A percentile compares a stretch with the other conserved stretches of the same genome.
phyloP scores from a whole-genome alignment of 2,888 invertebrate genomes.

The Machimus rusticus region DNA sequence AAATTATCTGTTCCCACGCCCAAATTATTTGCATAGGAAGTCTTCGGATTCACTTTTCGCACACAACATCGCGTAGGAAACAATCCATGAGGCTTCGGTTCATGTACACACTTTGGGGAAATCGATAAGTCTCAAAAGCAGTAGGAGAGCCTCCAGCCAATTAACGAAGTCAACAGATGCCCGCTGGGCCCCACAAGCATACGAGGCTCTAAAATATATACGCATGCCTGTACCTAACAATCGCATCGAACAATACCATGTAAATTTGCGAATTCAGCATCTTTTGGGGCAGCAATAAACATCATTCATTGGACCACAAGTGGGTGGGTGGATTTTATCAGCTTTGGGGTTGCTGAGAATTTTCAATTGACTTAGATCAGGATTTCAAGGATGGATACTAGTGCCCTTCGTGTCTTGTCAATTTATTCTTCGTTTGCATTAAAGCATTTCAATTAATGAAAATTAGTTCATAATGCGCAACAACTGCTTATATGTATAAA shows the following conservation, averaged over 20 bases:
- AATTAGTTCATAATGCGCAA: too few species aligned
- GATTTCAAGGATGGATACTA: too few species aligned
- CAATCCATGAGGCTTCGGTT: neutral
- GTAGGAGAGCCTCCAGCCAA: neutral
- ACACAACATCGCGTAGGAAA: neutral
- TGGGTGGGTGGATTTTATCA: neutral
- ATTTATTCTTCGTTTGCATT: too few species aligned
- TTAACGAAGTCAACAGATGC: neutral
- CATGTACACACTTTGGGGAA: neutral
- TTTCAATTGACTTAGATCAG: neutral
- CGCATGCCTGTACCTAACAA: neutral
- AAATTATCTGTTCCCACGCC: neutral
- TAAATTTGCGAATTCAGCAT: neutral
- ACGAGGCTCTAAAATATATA: neutral
- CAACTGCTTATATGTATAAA: too few species aligned
- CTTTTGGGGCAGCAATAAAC: neutral
- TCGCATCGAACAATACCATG: neutral
- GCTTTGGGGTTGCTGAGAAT: neutral
- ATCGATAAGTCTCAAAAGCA: neutral
- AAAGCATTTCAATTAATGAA: too few species aligned
- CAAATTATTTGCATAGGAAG: neutral
- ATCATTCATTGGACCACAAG: neutral
- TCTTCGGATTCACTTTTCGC: neutral
- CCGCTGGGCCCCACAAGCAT: neutral
- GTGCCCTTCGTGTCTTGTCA: too few species aligned